Conservation (phyloP, 92 coral and sea anemone genomes). For the Desmophyllum pertusum region DNA sequence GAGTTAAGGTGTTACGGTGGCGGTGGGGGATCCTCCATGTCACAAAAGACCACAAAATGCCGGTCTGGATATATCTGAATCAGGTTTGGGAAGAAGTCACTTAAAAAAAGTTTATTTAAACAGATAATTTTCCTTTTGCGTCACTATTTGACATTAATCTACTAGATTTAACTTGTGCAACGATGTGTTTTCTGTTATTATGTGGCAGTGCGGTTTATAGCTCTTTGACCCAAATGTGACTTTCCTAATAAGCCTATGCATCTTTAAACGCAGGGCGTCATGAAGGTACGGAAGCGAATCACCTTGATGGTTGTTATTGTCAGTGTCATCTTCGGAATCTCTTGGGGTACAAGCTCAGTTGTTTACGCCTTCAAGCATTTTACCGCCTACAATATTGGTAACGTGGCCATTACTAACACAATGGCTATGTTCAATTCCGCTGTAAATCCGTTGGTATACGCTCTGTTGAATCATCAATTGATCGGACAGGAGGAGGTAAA, state of each 20-base stretch:
- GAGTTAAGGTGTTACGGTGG: too few relatives aligned
- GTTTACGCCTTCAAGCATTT: not conserved
- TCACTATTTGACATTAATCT: too few relatives aligned
- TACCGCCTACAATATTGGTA: not conserved
- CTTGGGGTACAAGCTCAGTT: slow-evolving; percentile 16
- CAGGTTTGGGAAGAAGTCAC: too few relatives aligned
- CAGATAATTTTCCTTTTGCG: too few relatives aligned
- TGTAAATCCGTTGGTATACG: not conserved
- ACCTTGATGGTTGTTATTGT: slow-evolving; percentile 23
- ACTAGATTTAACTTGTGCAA: too few relatives aligned
- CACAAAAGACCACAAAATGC: too few relatives aligned
- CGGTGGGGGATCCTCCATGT: too few relatives aligned
- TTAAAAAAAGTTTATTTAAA: too few relatives aligned
- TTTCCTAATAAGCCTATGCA: not conserved
- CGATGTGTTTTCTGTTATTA: not conserved
- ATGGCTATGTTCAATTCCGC: not conserved
- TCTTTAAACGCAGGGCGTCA: not conserved
- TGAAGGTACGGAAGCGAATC: slow-evolving; percentile 33
- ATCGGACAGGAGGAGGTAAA: slow-evolving; percentile 12
- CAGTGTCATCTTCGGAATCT: slow-evolving; percentile 20
- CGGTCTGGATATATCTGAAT: too few relatives aligned
- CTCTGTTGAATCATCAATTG: slow-evolving; percentile 17
- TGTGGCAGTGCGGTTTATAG: not conserved
- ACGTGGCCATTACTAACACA: not conserved
- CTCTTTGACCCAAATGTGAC: not conserved